Conservation (phyloP, 1,140 invertebrate genomes). For the Solenopsis fugax region DNA sequence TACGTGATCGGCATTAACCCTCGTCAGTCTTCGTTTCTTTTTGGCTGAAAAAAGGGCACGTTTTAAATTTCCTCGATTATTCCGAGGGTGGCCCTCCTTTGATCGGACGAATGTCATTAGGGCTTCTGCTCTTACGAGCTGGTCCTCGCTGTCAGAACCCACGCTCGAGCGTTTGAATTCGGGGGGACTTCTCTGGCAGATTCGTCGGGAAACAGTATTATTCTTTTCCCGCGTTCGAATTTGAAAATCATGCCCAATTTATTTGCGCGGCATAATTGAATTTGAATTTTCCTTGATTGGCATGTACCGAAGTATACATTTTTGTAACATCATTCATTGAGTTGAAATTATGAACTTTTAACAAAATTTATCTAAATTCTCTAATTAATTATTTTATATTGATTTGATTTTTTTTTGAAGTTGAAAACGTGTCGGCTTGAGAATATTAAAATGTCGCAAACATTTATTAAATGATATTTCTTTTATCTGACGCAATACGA, state of each 20-base stretch:
- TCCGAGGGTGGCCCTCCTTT: slow-evolving; percentile 80
- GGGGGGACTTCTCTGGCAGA: slow-evolving; percentile 34
- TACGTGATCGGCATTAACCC: slow-evolving; percentile 85
- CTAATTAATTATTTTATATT: not conserved
- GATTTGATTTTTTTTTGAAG: not conserved
- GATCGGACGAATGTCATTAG: slow-evolving; percentile 82
- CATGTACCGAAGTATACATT: not conserved
- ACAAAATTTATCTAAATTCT: not conserved
- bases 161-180: slow-evolving; percentile 15
- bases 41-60: slow-evolving; percentile 77
- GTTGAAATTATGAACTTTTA: not conserved
- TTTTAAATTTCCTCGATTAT: slow-evolving; percentile 84
- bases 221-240: slow-evolving; percentile 1
- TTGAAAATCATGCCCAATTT: slow-evolving; percentile 13
- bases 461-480: not conserved
- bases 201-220: slow-evolving; percentile 31
- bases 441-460: not conserved
- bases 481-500: not conserved
- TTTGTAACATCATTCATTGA: not conserved
- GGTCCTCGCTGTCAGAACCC: slow-evolving; percentile 33
- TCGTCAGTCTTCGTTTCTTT: slow-evolving; percentile 80
- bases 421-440: not conserved
- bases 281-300: not conserved
- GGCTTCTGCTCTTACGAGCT: slow-evolving; percentile 69
- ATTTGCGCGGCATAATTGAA: not conserved